Conservation (phyloP, 2,113 vertebrate genomes). For the Willisornis vidua region DNA sequence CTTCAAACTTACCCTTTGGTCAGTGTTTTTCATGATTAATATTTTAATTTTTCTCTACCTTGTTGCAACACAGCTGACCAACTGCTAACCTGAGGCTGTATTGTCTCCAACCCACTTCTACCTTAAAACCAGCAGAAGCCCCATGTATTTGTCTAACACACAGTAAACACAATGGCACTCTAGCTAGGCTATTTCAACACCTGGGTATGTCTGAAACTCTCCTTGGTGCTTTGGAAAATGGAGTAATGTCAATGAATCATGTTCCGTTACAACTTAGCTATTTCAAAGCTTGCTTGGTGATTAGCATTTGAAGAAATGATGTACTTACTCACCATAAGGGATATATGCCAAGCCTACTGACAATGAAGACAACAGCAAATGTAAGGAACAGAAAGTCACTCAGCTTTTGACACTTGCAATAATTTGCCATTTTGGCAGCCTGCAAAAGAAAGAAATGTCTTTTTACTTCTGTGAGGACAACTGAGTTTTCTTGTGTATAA, state of each 20-base stretch:
- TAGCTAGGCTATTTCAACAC: neutral
- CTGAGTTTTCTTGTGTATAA: conserved; percentile 21
- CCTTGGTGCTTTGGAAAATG: neutral
- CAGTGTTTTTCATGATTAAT: neutral
- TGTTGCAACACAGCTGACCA: neutral
- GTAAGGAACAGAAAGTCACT: conserved; percentile 94
- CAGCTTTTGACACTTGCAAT: conserved; percentile 96
- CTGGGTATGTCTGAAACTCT: neutral
- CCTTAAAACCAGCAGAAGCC: neutral
- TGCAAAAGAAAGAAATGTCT: conserved; percentile 74
- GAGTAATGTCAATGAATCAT: neutral
- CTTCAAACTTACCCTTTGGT: neutral
- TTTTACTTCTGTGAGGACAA: conserved; percentile 43
- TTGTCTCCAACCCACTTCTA: neutral
- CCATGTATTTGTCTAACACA: neutral
- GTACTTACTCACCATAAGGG: conserved; percentile 90
- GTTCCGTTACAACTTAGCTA: neutral
- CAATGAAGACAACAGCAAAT: conserved; percentile 94
- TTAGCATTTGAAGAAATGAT: neutral
- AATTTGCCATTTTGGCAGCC: conserved; percentile 99
- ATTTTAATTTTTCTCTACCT: neutral
- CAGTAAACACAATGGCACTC: neutral
- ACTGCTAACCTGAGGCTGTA: neutral
- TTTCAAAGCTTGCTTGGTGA: neutral
- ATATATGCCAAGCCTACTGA: conserved; percentile 90